Evolutionary conservation across 2,888 invertebrate genomes (phyloP).

Genomic region (Nasonovia ribisnigri): DNA sequence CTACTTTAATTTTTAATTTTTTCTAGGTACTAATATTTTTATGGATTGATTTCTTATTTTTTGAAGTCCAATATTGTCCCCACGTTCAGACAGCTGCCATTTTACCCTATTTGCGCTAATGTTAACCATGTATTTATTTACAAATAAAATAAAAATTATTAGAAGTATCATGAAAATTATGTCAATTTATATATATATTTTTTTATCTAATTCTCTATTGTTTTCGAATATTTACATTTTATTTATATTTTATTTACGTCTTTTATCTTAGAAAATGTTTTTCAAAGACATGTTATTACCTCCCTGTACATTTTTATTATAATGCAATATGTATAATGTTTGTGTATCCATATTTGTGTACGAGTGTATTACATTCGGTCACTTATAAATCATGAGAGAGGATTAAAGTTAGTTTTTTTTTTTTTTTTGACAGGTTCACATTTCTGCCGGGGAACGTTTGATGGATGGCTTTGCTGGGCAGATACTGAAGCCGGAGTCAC

Average conservation of each 20-base stretch:
- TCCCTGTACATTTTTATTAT: background rate
- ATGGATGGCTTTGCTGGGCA: conserved; percentile 87
- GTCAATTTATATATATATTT: background rate
- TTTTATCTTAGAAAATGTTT: background rate
- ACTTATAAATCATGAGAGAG: background rate
- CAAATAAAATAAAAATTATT: background rate
- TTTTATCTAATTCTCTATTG: background rate
- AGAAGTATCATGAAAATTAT: background rate
- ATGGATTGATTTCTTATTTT: too few species aligned
- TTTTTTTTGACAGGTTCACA: conserved; percentile 67
- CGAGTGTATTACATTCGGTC: background rate
- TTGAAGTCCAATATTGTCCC: too few species aligned
- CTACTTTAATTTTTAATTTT: too few species aligned
- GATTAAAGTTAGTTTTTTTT: conserved; percentile 3
- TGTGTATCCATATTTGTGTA: background rate
- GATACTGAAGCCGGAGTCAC: conserved; percentile 79
- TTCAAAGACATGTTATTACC: background rate
- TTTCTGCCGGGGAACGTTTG: conserved; percentile 82
- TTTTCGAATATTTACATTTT: too few species aligned
- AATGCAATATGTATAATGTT: background rate
- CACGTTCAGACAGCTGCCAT: too few species aligned
- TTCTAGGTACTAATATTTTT: too few species aligned
- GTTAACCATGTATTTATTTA: background rate
- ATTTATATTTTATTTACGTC: background rate
- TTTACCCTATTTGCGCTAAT: too few species aligned